Base-by-base conservation (phyloP, 1,140 invertebrate genomes). In the Metopolophium dirhodum region DNA sequence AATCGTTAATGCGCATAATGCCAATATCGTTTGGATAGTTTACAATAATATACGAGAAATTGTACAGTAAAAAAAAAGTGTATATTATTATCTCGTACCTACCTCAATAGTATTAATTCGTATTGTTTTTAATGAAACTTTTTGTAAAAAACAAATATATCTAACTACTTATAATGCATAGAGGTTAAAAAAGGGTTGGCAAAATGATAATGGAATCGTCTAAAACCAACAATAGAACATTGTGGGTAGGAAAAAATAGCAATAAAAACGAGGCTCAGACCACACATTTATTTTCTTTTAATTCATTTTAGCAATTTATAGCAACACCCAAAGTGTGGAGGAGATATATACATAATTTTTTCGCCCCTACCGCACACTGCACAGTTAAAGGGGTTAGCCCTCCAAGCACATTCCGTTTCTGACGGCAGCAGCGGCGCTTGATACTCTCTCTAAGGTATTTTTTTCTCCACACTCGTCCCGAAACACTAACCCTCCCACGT, bases 241-340 rank as follows among this genome's bases (percentile, higher is more conserved):
- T 30, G 26, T 68, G 37, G 57, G 57, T 68, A 9, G 41, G 2
- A 41, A 89, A 57, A 57, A 89, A 89, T 61, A 68, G 89, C 37
- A 90, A 68, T 68, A 68, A 68, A 57, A 61, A 90, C 26, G 26
- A 90, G 14, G 26, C 26, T 45, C 37, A 45, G 4, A 68, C 54
- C 87, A 51, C 47, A 87, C 47, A 54, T 88, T 45, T 68, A 90
- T 68, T 45, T 68, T 68, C 26, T 90, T 90, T 90, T 68, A 90
- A 90, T 90, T 90, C 89, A 41, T 90, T 90, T 90, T 90, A 61
- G 41, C 37, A 57, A 89, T 89, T 89, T 89, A 89, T 89, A 89
- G 51, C 37, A 41, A 26, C 57, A 37, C 37, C 54, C 37, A 68
- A 90, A 61, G 37, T 68, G 89, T 68, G 11, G 57, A n/a, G 7